phyloP scores from a whole-genome alignment of 1,140 invertebrate genomes.

The Eriosoma lanigerum region DNA sequence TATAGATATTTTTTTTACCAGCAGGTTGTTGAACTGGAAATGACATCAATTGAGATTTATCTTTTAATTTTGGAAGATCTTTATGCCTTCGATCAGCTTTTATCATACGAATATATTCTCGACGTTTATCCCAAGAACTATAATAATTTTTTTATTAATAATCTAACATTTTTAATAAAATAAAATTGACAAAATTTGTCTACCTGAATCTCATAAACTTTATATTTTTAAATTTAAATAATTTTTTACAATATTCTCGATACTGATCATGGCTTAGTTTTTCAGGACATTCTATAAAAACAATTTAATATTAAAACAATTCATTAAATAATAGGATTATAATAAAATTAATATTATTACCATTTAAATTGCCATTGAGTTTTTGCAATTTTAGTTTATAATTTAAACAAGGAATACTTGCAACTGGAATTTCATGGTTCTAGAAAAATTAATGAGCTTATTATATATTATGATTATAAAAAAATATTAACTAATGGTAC shows the following conservation, averaged over 20 bases:
- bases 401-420: slow-evolving; percentile 90
- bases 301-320: neutral
- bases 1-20: slow-evolving; percentile 62
- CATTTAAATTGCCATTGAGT: slow-evolving; percentile 58
- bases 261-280: slow-evolving; percentile 37
- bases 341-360: neutral
- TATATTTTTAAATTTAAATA: slow-evolving; percentile 81
- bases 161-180: neutral
- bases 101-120: slow-evolving; percentile 52
- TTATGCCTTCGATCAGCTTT: slow-evolving; percentile 47
- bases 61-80: slow-evolving; percentile 49
- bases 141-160: neutral
- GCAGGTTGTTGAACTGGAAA: slow-evolving; percentile 25
- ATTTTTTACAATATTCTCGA: slow-evolving; percentile 76
- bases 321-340: neutral
- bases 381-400: slow-evolving; percentile 79
- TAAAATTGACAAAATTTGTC: no score
- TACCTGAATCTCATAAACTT: slow-evolving; percentile 50
- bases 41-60: slow-evolving; percentile 25
- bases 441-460: slow-evolving; percentile 58
- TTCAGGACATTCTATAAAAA: neutral
- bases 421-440: slow-evolving; percentile 91
- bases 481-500: slow-evolving; percentile 52
- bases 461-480: neutral
- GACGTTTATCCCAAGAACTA: slow-evolving; percentile 53